These are phyloP conservation scores for Danionella cerebrum DNA, from an alignment of 2,113 vertebrate genomes.

Conservation along the genomic window DNA sequence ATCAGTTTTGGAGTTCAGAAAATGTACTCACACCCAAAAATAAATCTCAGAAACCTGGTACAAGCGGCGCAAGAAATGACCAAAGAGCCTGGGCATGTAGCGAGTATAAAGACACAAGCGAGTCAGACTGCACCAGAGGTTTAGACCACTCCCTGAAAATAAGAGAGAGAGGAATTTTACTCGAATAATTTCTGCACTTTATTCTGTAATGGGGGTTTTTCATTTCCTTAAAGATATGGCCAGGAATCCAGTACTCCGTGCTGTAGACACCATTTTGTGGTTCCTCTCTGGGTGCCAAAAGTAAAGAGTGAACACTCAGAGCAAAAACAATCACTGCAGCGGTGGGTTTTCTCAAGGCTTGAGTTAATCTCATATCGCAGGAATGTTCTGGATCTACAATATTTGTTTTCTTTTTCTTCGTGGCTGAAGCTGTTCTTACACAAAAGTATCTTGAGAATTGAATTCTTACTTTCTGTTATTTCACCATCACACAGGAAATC, in stretches of 20 bases:
- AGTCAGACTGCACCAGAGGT: too few relatives aligned
- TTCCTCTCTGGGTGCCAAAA: conserved; percentile 46
- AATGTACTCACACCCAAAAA: too few relatives aligned
- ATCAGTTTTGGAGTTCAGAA: too few relatives aligned
- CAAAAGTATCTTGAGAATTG: not conserved
- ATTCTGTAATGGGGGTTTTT: not conserved
- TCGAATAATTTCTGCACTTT: not conserved
- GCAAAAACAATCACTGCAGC: conserved; percentile 39
- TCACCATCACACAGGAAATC: too few relatives aligned
- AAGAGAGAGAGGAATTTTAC: too few relatives aligned
- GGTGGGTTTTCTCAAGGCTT: conserved; percentile 27
- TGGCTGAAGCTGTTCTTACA: not conserved
- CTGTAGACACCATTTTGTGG: conserved; percentile 44
- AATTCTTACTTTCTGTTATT: not conserved
- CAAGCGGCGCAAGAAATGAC: too few relatives aligned
- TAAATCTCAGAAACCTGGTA: too few relatives aligned
- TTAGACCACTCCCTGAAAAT: too few relatives aligned
- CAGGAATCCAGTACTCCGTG: conserved; percentile 44
- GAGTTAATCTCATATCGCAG: not conserved
- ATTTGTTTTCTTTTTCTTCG: not conserved
- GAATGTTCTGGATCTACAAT: not conserved
- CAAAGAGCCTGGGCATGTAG: too few relatives aligned
- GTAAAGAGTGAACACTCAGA: conserved; percentile 39
- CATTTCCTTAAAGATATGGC: not conserved
- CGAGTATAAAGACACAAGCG: too few relatives aligned